Evolutionary conservation across 1,140 invertebrate genomes (phyloP), one percentile per base, ranked within the genome.

Genomic region (Eueides isabella): DNA sequence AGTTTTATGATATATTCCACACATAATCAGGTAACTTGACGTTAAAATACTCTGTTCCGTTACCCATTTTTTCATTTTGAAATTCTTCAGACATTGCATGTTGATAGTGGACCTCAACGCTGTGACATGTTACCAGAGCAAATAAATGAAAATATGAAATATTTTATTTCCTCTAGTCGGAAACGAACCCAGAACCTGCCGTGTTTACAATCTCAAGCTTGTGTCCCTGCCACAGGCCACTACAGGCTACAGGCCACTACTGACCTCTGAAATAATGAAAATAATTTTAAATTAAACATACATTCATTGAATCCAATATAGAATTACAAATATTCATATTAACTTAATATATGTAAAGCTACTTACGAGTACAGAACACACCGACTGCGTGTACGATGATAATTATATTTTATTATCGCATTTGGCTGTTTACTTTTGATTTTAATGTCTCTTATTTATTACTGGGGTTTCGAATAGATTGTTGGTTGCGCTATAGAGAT

Each of bases 321-420:
- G n/a, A 11, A 55, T 23, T 26, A 55, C 48, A 55, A 55, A 55
- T 55, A 55, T 26, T 23, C 23, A 55, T 55, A 55, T 55, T 55
- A 55, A 55, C 48, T 55, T 26, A 55, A 55, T 55, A 9, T 55
- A 55, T 55, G 48, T 55, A 26, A 55, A 55, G 48, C 48, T 55
- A 55, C 48, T 26, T 55, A 55, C 48, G 48, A 55, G 41, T 16
- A 55, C 7, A 55, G 19, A 11, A 55, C 48, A 55, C 48, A 23
- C 48, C 19, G 48, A 55, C n/a, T 48, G 41, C 7, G n/a, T 48
- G 48, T 55, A 55, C 11, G 7, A 3, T 23, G 19, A 55, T 55
- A 55, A 55, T 55, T 55, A 26, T 55, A 55, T 55, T 55, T 55
- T 55, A 55, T 55, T 55, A 55, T 55, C 48, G 19, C 48, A 55